A percentile compares a stretch with the other conserved stretches of the same genome.
Conservation (phyloP, 2,113 vertebrate genomes). For the Thermophis baileyi region DNA sequence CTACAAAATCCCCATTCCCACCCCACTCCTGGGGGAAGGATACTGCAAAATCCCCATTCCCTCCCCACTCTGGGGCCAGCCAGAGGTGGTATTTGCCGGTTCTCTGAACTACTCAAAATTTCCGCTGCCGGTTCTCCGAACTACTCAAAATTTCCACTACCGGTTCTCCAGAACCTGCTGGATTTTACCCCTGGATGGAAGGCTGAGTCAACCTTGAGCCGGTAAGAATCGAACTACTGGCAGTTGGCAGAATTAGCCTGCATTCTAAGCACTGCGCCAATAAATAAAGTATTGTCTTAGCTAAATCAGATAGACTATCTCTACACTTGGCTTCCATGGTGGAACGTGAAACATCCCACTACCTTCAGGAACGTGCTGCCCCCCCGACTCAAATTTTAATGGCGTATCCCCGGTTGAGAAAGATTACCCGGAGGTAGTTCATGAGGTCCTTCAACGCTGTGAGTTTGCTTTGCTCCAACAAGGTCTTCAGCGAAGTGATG, state of each 20-base stretch:
- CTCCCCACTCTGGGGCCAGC: no score
- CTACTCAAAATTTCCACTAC: no score
- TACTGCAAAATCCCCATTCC: no score
- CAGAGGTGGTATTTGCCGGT: no score
- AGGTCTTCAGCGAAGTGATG: conserved; percentile 82
- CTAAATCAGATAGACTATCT: background rate
- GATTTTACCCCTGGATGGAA: no score
- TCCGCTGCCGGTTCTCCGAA: no score
- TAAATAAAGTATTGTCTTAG: background rate
- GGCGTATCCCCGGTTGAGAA: background rate
- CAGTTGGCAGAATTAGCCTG: background rate
- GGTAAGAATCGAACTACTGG: background rate
- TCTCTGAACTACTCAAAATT: no score
- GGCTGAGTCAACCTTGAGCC: background rate
- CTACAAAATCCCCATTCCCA: no score
- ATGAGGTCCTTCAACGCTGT: conserved; percentile 88
- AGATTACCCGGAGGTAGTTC: conserved; percentile 83
- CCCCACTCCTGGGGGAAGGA: no score
- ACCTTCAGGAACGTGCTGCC: no score
- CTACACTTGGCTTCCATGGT: background rate
- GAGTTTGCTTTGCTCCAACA: conserved; percentile 84
- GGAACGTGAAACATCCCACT: background rate
- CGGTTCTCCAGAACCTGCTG: no score
- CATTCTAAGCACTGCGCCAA: background rate
- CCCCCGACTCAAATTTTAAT: background rate